phyloP scores from a whole-genome alignment of 1,140 invertebrate genomes.

The Panagrolaimus sp. region DNA sequence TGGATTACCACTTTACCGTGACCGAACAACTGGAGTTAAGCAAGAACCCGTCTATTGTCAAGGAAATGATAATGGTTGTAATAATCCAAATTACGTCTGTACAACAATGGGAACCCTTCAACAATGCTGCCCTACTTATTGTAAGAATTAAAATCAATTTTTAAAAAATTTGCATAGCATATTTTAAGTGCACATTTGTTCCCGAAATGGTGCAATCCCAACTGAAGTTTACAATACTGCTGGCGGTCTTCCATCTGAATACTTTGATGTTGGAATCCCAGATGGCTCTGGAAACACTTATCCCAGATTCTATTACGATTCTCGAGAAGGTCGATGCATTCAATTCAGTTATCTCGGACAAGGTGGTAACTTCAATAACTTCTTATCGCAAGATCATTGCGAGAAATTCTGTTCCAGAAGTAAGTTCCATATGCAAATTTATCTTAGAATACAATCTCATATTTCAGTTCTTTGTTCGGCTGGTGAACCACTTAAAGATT shows the following conservation, averaged over 20 bases:
- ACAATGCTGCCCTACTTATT: slow-evolving; percentile 57
- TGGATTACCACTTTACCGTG: slow-evolving; percentile 56
- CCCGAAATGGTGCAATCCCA: slow-evolving; percentile 57
- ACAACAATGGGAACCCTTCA: slow-evolving; percentile 58
- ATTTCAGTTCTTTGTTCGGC: slow-evolving; percentile 54
- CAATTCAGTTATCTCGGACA: slow-evolving; percentile 58
- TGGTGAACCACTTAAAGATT: slow-evolving; percentile 58
- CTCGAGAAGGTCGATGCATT: slow-evolving; percentile 56
- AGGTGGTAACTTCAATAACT: slow-evolving; percentile 59
- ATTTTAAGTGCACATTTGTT: slow-evolving; percentile 52
- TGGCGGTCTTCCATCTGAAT: slow-evolving; percentile 55
- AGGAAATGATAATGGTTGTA: slow-evolving; percentile 58
- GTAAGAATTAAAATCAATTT: slow-evolving; percentile 29
- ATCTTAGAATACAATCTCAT: too few relatives aligned
- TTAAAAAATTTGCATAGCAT: neutral
- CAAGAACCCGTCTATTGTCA: slow-evolving; percentile 59
- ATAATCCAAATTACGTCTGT: slow-evolving; percentile 58
- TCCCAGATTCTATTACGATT: slow-evolving; percentile 57
- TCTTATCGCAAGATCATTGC: slow-evolving; percentile 57
- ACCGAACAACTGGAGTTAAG: slow-evolving; percentile 57
- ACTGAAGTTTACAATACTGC: slow-evolving; percentile 59
- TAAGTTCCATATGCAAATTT: slow-evolving; percentile 38
- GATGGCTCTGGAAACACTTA: slow-evolving; percentile 55
- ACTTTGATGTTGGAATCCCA: slow-evolving; percentile 57
- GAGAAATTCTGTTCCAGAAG: slow-evolving; percentile 60